phyloP scores from a whole-genome alignment of 2,888 invertebrate species.

The Conistra vaccinii region DNA sequence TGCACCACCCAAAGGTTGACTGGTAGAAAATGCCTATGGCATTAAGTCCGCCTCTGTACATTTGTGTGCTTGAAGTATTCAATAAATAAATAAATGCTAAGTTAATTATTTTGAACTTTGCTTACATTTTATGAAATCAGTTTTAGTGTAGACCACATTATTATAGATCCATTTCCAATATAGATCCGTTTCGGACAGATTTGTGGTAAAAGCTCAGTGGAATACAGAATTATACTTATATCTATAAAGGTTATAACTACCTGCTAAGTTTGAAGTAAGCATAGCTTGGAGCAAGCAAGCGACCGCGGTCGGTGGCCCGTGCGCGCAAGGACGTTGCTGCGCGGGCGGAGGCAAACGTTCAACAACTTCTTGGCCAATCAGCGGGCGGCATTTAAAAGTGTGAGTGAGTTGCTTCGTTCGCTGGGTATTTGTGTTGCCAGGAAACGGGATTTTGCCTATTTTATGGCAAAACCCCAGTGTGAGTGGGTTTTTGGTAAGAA shows the following conservation, averaged over 20 bases:
- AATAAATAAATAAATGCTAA: too few species aligned
- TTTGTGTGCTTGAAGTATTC: too few species aligned
- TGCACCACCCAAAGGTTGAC: too few species aligned
- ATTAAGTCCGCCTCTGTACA: too few species aligned
- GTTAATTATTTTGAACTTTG: background rate
- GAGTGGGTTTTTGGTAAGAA: background rate
- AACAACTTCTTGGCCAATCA: slow-evolving; percentile 80
- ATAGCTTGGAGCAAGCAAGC: slow-evolving; percentile 73
- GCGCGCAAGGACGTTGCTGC: slow-evolving; percentile 90
- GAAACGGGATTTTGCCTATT: background rate
- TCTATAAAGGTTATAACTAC: slow-evolving; percentile 69
- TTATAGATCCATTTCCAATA: background rate
- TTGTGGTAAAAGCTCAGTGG: slow-evolving; percentile 19
- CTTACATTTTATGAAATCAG: background rate
- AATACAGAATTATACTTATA: slow-evolving; percentile 35
- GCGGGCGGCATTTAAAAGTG: slow-evolving; percentile 47
- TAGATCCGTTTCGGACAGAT: background rate
- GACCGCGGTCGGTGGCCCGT: slow-evolving; percentile 84
- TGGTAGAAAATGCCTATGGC: too few species aligned
- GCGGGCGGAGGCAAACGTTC: slow-evolving; percentile 85
- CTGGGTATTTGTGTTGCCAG: slow-evolving; percentile 68
- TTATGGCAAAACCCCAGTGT: too few species aligned
- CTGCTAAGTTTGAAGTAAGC: slow-evolving; percentile 69
- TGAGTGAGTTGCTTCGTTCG: slow-evolving; percentile 70
- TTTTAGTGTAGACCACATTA: background rate